Conservation (phyloP, 2,797 vertebrate genomes). For the Poecilia picta region DNA sequence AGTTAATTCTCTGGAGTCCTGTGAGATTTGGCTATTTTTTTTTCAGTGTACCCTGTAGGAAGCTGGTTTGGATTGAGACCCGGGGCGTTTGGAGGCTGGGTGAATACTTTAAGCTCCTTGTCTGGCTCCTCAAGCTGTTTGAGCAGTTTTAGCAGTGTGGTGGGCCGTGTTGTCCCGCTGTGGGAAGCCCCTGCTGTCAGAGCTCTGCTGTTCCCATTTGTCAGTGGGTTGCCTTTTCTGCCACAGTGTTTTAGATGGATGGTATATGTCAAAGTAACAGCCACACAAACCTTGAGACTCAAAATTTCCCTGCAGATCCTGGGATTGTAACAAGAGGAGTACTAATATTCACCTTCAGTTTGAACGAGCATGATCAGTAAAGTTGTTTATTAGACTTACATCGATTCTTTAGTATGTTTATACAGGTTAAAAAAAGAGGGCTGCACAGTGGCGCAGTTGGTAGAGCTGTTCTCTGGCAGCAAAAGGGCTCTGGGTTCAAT, state of each 20-base stretch:
- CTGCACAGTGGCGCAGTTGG: no score
- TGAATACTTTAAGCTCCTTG: constrained; percentile 27
- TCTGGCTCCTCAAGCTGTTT: constrained; percentile 18
- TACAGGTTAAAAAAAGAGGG: not conserved
- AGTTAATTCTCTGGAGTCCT: not conserved
- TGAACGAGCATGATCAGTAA: not conserved
- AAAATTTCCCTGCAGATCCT: not conserved
- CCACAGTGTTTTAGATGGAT: constrained; percentile 1
- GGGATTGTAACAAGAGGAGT: not conserved
- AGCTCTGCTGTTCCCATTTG: not conserved
- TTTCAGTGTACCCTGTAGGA: not conserved
- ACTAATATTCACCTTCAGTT: not conserved
- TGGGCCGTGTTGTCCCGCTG: not conserved
- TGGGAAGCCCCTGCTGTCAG: constrained; percentile 10
- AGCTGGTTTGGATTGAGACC: constrained; percentile 16
- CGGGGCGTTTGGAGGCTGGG: constrained; percentile 6
- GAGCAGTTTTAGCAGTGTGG: constrained; percentile 14
- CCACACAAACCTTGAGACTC: not conserved
- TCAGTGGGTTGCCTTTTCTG: not conserved
- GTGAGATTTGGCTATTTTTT: not conserved
- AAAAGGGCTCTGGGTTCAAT: no score
- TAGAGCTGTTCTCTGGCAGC: no score
- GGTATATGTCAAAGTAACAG: constrained; percentile 3
- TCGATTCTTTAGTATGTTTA: not conserved
- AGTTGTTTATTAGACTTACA: not conserved